Conservation (phyloP, 2,888 invertebrate genomes). For the Acrobasis repandana region DNA sequence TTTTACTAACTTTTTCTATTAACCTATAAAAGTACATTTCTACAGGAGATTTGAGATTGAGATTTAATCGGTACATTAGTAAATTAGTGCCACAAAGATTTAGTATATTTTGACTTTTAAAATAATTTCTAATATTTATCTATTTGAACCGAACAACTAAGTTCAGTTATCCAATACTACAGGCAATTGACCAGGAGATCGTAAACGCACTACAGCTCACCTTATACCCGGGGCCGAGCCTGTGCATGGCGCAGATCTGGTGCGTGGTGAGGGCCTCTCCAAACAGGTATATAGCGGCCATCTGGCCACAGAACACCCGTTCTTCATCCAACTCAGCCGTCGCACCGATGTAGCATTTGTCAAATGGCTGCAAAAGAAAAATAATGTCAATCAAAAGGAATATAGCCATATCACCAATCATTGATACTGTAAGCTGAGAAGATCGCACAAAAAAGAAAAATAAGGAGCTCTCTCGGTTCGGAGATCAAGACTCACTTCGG, state of each 20-base stretch:
- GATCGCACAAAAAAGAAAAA: no score
- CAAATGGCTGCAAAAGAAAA: slow-evolving; percentile 91
- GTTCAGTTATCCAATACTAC: no score
- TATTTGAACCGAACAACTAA: no score
- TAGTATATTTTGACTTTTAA: no score
- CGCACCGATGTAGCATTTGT: slow-evolving; percentile 99
- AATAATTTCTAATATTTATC: no score
- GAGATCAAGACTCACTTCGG: no score
- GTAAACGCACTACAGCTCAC: slow-evolving; percentile 74
- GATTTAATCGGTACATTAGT: no score
- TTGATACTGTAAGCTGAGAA: no score
- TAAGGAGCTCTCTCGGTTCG: no score
- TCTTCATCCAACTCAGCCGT: slow-evolving; percentile 98
- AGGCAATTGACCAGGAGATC: slow-evolving; percentile 11
- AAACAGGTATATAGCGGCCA: slow-evolving; percentile 99
- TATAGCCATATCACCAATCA: no score
- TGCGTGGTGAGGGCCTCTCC: slow-evolving; percentile 98
- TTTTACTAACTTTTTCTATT: background rate
- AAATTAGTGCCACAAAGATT: no score
- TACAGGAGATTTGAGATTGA: background rate
- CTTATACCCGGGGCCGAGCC: slow-evolving; percentile 99
- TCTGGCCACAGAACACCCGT: slow-evolving; percentile 99
- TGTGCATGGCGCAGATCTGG: slow-evolving; percentile 99
- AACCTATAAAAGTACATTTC: background rate
- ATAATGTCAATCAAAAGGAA: background rate